Evolutionary conservation across 2,113 vertebrate genomes (phyloP), one percentile per base, ranked within the genome.

Genomic region (Scytalopus superciliaris): DNA sequence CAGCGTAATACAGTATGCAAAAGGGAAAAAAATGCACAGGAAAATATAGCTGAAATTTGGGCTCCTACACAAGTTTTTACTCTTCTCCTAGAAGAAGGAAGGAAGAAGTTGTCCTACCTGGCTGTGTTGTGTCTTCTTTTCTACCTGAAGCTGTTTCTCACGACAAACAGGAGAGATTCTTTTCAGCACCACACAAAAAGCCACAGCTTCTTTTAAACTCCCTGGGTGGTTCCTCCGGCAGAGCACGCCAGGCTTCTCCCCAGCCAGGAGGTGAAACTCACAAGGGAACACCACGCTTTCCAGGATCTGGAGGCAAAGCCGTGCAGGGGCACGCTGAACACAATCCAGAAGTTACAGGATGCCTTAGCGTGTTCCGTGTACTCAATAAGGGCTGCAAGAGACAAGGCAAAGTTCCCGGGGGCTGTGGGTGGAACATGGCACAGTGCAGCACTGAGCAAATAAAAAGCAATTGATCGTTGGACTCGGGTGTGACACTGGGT

Each of bases 391-490:
- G 4, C 93, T 30, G 67, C 19, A 12, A 72, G 42, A 88, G 91
- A 88, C 83, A 79, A 90, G 35, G 73, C 89, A 80, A 75, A 94
- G 88, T 94, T 97, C 93, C 91, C 17, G 39, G 45, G 31, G 31
- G 87, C 69, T 76, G 92, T 82, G 90, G 77, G 69, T 64, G 64
- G 96, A 96, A 87, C 84, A 30, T 68, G 89, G 95, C 75, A 94
- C 88, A 0, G 72, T 2, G 55, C 6, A 78, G 85, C 77, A 82
- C 94, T 93, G 86, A 81, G 90, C 67, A 97, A 98, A 97, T 76
- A 96, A 39, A 76, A 69, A 30, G n/a, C 66, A 23, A 22, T 62
- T 94, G 94, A 96, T 86, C 92, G 14, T 70, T 97, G 90, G 97
- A 96, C 91, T 90, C 19, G 19, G 40, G 66, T 62, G 79, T 74